Evolutionary conservation across 2,888 invertebrate species (phyloP).

Genomic region (Nymphalis c-album): DNA sequence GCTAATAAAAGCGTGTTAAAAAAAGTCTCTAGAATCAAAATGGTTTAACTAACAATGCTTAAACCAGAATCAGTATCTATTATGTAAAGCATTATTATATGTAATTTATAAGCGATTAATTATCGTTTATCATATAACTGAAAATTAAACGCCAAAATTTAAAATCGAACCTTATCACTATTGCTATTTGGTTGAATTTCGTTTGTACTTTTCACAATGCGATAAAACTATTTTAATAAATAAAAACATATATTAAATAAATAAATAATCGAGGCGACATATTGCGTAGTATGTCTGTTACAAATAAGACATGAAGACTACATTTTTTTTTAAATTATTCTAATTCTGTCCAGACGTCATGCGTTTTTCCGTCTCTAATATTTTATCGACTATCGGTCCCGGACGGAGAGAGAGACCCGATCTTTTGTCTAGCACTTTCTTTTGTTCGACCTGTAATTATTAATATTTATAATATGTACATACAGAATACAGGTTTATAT

Average conservation of each 20-base stretch:
- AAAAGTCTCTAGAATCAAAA: no score
- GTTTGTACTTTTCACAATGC: background rate
- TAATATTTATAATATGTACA: background rate
- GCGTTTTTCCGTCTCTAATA: constrained; percentile 51
- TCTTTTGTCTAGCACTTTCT: constrained; percentile 38
- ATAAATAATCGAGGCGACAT: background rate
- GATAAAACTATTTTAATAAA: background rate
- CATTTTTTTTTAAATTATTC: background rate
- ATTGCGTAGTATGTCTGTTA: no score
- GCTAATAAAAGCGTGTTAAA: no score
- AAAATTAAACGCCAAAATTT: constrained; percentile 9
- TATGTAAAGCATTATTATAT: no score
- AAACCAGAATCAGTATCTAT: no score
- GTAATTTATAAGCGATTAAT: background rate
- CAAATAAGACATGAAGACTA: background rate
- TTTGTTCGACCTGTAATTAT: constrained; percentile 32
- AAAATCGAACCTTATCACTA: background rate
- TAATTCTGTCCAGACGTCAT: constrained; percentile 55
- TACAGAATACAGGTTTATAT: background rate
- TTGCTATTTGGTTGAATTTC: background rate
- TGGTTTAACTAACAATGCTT: no score
- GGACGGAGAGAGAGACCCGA: constrained; percentile 37
- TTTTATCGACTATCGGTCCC: constrained; percentile 48
- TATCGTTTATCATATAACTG: no score
- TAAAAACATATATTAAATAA: background rate